phyloP scores from a whole-genome alignment of 2,888 invertebrate species.

The Lacanobia oleracea region DNA sequence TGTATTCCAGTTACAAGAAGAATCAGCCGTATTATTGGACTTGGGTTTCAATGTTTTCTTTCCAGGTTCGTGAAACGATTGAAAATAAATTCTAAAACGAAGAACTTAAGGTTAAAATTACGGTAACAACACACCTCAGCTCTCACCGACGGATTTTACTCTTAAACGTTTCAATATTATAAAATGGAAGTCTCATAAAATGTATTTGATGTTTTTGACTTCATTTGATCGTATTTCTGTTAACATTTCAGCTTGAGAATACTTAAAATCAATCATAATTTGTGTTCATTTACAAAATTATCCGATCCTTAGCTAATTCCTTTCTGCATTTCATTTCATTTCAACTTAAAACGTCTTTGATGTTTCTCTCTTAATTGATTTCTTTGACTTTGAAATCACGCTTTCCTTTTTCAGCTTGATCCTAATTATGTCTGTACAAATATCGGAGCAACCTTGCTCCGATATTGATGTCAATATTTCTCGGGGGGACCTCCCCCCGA shows the following conservation, averaged over 20 bases:
- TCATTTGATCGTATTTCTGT: constrained; percentile 22
- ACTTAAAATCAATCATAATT: constrained; percentile 28
- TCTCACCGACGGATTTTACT: constrained; percentile 23
- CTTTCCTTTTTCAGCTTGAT: not conserved
- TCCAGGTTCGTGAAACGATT: not conserved
- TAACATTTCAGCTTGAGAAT: constrained; percentile 22
- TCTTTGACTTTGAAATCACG: constrained; percentile 3
- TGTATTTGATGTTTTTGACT: constrained; percentile 22
- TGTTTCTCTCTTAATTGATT: constrained; percentile 4
- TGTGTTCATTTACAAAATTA: constrained; percentile 27
- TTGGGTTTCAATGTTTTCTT: constrained; percentile 25
- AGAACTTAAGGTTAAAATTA: constrained; percentile 19
- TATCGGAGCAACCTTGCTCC: too few species aligned
- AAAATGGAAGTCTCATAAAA: constrained; percentile 2
- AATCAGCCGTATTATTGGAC: constrained; percentile 28
- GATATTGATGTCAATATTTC: too few species aligned
- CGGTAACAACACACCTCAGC: constrained; percentile 50
- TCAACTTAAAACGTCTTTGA: constrained; percentile 5
- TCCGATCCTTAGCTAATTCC: not conserved
- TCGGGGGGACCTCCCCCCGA: too few species aligned
- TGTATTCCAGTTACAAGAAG: constrained; percentile 29
- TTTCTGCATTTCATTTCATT: constrained; percentile 19
- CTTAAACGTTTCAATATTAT: constrained; percentile 8
- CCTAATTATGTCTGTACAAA: too few species aligned
- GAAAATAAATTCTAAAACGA: constrained; percentile 19